Base-by-base conservation (phyloP, 2,113 vertebrate species). In the Corapipo altera region DNA sequence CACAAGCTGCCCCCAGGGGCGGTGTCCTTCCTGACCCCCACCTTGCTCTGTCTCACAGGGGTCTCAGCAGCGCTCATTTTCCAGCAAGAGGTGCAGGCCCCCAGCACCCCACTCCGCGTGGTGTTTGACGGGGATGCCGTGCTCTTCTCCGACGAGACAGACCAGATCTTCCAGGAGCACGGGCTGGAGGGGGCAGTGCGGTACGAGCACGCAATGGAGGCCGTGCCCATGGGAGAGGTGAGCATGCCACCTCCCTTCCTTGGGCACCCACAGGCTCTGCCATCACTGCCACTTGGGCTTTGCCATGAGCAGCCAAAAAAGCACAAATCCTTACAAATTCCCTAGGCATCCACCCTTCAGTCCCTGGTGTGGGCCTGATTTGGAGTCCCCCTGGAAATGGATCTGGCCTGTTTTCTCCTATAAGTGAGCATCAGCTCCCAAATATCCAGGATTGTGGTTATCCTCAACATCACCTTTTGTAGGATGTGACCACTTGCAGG, bases 31-130 rank as follows among this genome's bases (percentile, higher is more conserved):
- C 75, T 77, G 43, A 79, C 8, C 19, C 32, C 39, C 41, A 30
- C 32, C 4, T 88, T 26, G 6, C 48, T 96, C 26, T 93, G 30
- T 73, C 52, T 70, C 21, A 5, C 93, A 98, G 98, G 97, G n/a
- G 92, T 98, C 66, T 97, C 98, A 1, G 96, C 98, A 33, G 98
- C 97, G 0, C 96, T 98, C 2, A 16, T 98, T 77, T 97, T 97
- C 88, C 95, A 96, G 76, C 97, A 98, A 26, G 85, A 95, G 54
- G 92, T 91, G 43, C 91, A 93, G 72, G 91, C 96, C 23, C 74
- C 96, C 92, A 81, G 69, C 30, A 84, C 66, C 8, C 97, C 88
- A 0, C 97, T 98, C 10, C 97, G 94, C 0, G 92, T 98, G n/a
- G 97, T 83, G 55, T 98, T 98, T 2, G 97, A 97, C 0, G 97